A percentile compares a stretch with the other conserved stretches of the same genome.
These are phyloP conservation scores for Hoplostethus atlanticus DNA, from an alignment of 2,797 vertebrate genomes.

Conservation along the genomic window DNA sequence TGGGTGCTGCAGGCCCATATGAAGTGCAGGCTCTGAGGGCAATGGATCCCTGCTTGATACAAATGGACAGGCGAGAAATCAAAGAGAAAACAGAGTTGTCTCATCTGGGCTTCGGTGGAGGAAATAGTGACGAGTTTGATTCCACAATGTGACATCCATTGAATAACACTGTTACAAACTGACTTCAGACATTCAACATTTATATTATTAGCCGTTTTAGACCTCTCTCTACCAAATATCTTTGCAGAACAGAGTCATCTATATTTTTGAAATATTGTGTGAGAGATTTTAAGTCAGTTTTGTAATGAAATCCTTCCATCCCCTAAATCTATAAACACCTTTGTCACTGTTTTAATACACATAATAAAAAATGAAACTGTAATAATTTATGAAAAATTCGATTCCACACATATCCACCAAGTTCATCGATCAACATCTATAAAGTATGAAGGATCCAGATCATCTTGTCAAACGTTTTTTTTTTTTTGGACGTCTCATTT, in stretches of 20 bases:
- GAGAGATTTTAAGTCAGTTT: no score
- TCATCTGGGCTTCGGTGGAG: background rate
- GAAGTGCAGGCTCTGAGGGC: background rate
- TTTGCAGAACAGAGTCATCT: no score
- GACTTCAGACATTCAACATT: no score
- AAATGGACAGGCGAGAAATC: conserved; percentile 17
- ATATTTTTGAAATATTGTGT: no score
- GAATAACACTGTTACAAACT: no score
- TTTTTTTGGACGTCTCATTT: background rate
- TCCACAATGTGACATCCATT: background rate
- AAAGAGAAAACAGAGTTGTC: background rate
- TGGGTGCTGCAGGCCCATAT: background rate
- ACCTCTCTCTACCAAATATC: no score
- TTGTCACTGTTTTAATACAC: background rate
- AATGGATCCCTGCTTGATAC: background rate
- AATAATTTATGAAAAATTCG: background rate
- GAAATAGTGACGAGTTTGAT: background rate
- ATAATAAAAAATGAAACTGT: background rate
- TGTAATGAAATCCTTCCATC: no score
- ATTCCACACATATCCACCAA: no score
- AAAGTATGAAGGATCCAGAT: no score
- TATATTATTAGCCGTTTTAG: no score
- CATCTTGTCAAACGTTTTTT: background rate
- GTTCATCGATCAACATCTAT: no score
- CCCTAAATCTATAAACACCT: background rate